Evolutionary conservation across 2,888 invertebrate genomes (phyloP), one percentile per base, ranked within the genome.

Genomic region (Scelioninae gen. 1): DNA sequence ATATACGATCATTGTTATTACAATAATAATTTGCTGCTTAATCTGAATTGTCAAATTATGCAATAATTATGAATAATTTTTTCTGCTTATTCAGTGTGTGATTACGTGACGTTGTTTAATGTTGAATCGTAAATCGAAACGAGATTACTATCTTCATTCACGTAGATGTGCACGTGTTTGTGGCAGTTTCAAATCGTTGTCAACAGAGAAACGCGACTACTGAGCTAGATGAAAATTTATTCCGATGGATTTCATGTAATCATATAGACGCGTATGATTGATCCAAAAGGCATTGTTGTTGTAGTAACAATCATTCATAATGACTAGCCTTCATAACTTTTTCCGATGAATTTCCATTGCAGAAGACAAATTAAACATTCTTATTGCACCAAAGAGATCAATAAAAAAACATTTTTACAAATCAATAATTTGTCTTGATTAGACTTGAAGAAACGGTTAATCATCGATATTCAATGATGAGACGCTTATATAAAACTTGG

Each of bases 251-350:
- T 78, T 69, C 68, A n/a, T n/a, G 75, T 79, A 79, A 83, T 83
- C 76, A 72, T 82, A 82, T 72, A 62, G 60, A 56, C 78, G 13
- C 56, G 78, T 62, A 77, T 82, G 85, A 87, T 85, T 84, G 84
- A 84, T 83, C 82, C 56, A 32, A 75, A 83, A 83, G 69, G 78
- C 62, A 84, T 82, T 85, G 85, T 82, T 85, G 82, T 84, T 72
- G 43, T 62, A 66, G 32, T 13, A 68, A 53, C 74, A 75, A 63
- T 80, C 62, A 74, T 63, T 13, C 13, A 32, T 13, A 45, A 65
- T 56, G 47, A 65, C 55, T 45, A 40, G 1, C 16, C 32, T 56
- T 47, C 31, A 15, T 45, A 62, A 72, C 62, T 62, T 62, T 38
- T 65, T 47, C 34, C 40, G n/a, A 38, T 71, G 29, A 23, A 71